These are phyloP conservation scores for Tridacna gigas DNA, from an alignment of 2,888 invertebrate species.

Conservation along the genomic window DNA sequence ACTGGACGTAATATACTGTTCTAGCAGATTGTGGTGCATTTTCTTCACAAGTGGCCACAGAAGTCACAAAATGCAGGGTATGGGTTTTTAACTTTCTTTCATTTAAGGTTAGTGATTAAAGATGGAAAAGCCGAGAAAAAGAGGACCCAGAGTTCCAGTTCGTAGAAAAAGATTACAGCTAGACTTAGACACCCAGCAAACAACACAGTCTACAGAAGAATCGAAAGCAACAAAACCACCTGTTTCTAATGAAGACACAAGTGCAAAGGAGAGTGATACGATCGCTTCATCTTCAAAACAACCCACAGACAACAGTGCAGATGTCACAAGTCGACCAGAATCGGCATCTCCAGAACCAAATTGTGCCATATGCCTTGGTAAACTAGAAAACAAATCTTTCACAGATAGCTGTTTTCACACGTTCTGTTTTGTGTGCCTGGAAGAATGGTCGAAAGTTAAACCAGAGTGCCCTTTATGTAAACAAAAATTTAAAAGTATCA, in stretches of 20 bases:
- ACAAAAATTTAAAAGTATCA: constrained; percentile 94
- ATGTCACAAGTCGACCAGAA: constrained; percentile 29
- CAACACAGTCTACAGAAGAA: neutral
- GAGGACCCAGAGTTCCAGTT: neutral
- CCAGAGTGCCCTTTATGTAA: constrained; percentile 93
- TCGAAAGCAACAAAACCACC: neutral
- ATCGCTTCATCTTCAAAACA: neutral
- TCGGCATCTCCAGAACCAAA: constrained; percentile 85
- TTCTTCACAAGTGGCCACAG: no score
- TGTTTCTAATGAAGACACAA: neutral
- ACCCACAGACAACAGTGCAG: neutral
- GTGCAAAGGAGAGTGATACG: neutral
- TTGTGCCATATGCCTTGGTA: constrained; percentile 96
- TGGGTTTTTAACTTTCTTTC: neutral
- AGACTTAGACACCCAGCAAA: neutral
- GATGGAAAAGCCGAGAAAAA: constrained; percentile 4
- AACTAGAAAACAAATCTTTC: constrained; percentile 94
- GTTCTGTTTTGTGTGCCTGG: constrained; percentile 96
- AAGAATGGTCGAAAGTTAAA: constrained; percentile 98
- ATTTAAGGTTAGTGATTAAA: neutral
- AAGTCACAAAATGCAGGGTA: no score
- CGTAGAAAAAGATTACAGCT: constrained; percentile 21
- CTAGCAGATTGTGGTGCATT: no score
- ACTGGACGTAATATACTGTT: no score
- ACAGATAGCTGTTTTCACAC: constrained; percentile 96